phyloP scores from a whole-genome alignment of 2,797 vertebrate species.

The Artibeus jamaicensis region DNA sequence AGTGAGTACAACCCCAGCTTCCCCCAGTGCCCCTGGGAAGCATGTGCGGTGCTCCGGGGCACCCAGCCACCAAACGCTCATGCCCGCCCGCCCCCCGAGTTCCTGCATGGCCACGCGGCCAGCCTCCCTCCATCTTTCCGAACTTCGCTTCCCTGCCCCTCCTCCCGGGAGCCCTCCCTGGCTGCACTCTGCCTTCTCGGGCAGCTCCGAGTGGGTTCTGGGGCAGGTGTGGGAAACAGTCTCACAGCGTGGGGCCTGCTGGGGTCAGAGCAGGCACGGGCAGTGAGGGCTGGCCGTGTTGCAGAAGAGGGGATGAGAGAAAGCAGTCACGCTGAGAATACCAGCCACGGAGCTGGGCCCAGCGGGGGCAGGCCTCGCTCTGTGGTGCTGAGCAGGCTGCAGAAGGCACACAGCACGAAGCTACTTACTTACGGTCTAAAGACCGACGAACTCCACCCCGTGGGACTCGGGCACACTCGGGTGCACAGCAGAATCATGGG shows the following conservation, averaged over 20 bases:
- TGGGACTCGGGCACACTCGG: background rate
- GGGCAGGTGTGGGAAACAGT: background rate
- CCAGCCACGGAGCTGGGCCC: background rate
- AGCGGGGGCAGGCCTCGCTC: rapidly evolving
- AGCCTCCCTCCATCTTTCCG: background rate
- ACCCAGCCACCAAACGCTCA: background rate
- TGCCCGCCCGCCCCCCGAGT: too few relatives aligned
- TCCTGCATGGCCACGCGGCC: rapidly evolving
- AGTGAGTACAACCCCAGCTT: constrained; percentile 84
- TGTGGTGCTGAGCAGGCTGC: rapidly evolving
- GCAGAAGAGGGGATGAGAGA: background rate
- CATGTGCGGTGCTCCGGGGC: background rate
- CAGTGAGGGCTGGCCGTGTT: background rate
- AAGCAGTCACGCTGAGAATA: rapidly evolving
- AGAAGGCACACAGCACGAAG: rapidly evolving
- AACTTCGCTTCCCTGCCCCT: background rate
- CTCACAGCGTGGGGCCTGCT: background rate
- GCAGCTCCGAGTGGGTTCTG: background rate
- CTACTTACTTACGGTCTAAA: too few relatives aligned
- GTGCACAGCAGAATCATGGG: rapidly evolving
- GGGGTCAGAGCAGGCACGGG: background rate
- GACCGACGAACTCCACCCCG: rapidly evolving
- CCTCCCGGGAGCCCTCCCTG: background rate
- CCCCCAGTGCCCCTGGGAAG: background rate
- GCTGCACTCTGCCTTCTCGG: background rate